Percentiles rank a stretch among this genome's conserved stretches.
phyloP scores from a whole-genome alignment of 2,797 vertebrate genomes.

The Sebastes ruberrimus region DNA sequence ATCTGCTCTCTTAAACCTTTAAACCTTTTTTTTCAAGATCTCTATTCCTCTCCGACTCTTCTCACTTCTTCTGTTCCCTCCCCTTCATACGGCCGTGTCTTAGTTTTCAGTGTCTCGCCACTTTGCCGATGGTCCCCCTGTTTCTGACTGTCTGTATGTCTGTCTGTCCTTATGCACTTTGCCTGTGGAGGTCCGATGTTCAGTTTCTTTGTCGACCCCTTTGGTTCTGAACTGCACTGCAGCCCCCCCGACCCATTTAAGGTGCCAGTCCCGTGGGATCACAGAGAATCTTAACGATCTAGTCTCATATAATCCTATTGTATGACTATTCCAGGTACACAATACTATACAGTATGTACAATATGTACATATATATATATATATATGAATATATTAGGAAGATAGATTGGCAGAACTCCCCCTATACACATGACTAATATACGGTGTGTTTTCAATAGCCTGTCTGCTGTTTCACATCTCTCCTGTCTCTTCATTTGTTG shows the following conservation, averaged over 20 bases:
- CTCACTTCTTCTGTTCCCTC: conserved; percentile 36
- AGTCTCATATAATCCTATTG: conserved; percentile 62
- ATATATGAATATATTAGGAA: conserved; percentile 53
- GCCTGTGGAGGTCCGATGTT: conserved; percentile 56
- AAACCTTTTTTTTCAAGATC: conserved; percentile 65
- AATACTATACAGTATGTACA: conserved; percentile 63
- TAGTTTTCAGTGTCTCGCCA: conserved; percentile 41
- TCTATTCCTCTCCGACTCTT: conserved; percentile 29
- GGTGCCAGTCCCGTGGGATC: conserved; percentile 73
- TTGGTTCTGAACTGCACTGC: conserved; percentile 61
- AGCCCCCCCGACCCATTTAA: conserved; percentile 50
- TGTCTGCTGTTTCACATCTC: conserved; percentile 37
- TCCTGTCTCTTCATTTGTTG: conserved; percentile 45
- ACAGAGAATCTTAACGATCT: conserved; percentile 61
- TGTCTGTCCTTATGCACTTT: conserved; percentile 61
- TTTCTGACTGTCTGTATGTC: conserved; percentile 70
- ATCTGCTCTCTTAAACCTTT: conserved; percentile 85
- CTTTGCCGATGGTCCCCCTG: conserved; percentile 56
- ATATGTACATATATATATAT: conserved; percentile 68
- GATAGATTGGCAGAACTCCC: conserved; percentile 54
- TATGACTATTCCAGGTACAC: conserved; percentile 70
- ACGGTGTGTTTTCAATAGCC: conserved; percentile 39
- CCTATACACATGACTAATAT: conserved; percentile 39
- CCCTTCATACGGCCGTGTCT: conserved; percentile 38
- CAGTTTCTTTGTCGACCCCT: conserved; percentile 48